Percentiles rank a stretch among this genome's conserved stretches.
Evolutionary conservation across 2,797 vertebrate species (phyloP).

Genomic region (Myioborus melanocephalus): DNA sequence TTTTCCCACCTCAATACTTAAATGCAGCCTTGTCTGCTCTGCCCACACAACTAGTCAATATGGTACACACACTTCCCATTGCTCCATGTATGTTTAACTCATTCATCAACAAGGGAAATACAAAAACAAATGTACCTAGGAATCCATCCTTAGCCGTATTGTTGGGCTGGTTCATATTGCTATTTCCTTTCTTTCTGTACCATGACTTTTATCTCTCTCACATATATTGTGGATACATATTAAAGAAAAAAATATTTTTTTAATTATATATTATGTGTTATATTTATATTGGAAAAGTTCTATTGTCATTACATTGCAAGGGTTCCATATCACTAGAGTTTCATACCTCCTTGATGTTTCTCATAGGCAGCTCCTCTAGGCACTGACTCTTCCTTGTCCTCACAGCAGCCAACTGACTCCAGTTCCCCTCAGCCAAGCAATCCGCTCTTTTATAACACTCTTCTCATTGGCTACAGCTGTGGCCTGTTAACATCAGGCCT

Average conservation of each 20-base stretch:
- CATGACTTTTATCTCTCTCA: neutral
- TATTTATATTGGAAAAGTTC: too few species aligned
- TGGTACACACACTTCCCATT: neutral
- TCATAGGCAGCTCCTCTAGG: too few species aligned
- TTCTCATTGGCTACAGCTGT: too few species aligned
- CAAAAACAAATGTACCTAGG: neutral
- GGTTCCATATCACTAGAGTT: too few species aligned
- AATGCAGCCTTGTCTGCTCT: neutral
- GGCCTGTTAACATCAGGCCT: too few species aligned
- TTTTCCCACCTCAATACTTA: neutral
- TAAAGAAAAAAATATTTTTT: neutral
- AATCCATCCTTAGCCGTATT: neutral
- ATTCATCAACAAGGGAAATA: neutral
- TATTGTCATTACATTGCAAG: too few species aligned
- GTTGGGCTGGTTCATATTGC: neutral
- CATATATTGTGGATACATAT: neutral
- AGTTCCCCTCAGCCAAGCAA: too few species aligned
- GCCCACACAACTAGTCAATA: neutral
- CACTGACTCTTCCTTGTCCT: too few species aligned
- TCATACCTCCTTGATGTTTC: too few species aligned
- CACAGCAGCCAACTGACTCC: too few species aligned
- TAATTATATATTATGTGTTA: neutral
- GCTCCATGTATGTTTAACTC: neutral
- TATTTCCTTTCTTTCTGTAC: neutral
- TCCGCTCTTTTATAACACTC: too few species aligned